Conservation (phyloP, 2,888 invertebrate species). For the Brenthis daphne region DNA sequence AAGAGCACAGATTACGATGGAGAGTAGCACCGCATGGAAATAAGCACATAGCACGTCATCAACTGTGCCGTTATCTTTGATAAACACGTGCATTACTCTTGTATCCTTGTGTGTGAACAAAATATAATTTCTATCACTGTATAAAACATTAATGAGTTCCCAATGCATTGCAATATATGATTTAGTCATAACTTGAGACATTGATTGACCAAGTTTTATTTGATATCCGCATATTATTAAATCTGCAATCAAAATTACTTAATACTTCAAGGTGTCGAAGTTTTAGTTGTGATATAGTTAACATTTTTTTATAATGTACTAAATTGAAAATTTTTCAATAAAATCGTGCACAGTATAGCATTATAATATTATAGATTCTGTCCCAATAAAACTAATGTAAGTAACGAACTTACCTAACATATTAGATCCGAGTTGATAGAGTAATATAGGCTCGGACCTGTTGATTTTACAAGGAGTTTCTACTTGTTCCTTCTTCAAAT, state of each 20-base stretch:
- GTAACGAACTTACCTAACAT: slow-evolving; percentile 13
- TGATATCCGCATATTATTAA: slow-evolving; percentile 74
- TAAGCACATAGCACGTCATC: slow-evolving; percentile 85
- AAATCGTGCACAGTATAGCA: no score
- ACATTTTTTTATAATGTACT: no score
- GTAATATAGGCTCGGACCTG: slow-evolving; percentile 82
- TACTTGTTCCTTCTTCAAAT: slow-evolving; percentile 83
- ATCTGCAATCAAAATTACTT: slow-evolving; percentile 23
- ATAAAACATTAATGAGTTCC: slow-evolving; percentile 65
- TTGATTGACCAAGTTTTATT: slow-evolving; percentile 83
- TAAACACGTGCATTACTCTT: slow-evolving; percentile 78
- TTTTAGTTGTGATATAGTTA: no score
- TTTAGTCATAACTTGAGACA: slow-evolving; percentile 58
- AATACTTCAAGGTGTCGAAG: background rate
- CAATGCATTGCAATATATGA: slow-evolving; percentile 53
- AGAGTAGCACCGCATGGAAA: slow-evolving; percentile 85
- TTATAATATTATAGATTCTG: no score
- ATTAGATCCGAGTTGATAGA: slow-evolving; percentile 61
- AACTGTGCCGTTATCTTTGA: slow-evolving; percentile 76
- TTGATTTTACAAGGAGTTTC: slow-evolving; percentile 86
- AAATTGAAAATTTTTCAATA: no score
- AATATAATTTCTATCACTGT: slow-evolving; percentile 77
- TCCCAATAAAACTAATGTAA: no score
- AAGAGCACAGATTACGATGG: slow-evolving; percentile 57
- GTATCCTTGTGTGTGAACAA: slow-evolving; percentile 73